These are phyloP conservation scores for Mionectes olivaceus DNA, from an alignment of 2,797 vertebrate species.

Conservation along the genomic window DNA sequence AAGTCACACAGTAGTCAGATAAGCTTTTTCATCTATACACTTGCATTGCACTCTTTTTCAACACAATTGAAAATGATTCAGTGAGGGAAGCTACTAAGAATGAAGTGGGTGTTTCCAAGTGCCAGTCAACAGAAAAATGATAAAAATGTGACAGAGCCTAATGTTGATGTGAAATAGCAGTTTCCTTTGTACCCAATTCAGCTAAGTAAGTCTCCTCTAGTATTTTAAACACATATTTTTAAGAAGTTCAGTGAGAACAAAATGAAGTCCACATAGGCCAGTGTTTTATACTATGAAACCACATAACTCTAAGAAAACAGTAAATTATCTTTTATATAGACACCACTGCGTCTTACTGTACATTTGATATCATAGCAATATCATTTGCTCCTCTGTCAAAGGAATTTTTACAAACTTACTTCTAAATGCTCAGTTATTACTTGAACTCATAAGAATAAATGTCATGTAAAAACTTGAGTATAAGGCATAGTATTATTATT, in stretches of 20 bases:
- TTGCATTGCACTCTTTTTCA: conserved; percentile 12
- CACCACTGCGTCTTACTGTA: not conserved
- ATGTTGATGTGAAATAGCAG: not conserved
- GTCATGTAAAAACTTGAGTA: not conserved
- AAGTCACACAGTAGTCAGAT: not conserved
- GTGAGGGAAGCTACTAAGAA: conserved; percentile 1
- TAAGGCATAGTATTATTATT: not conserved
- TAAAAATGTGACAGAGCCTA: not conserved
- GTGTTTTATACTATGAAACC: not conserved
- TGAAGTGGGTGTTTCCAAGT: conserved; percentile 36
- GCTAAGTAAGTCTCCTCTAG: not conserved
- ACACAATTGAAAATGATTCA: not conserved
- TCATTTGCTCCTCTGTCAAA: not conserved
- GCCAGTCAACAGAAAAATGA: conserved; percentile 34
- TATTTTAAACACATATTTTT: not conserved
- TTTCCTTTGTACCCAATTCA: not conserved
- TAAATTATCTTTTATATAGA: not conserved
- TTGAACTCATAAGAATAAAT: not conserved
- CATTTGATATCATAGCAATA: not conserved
- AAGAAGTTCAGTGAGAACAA: not conserved
- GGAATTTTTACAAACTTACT: not conserved
- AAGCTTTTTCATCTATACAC: not conserved
- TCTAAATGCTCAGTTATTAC: not conserved
- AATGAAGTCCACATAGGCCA: not conserved
- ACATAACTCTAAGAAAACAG: not conserved